Evolutionary conservation across 2,888 invertebrate species (phyloP).

Genomic region (Stegana nigrithorax): DNA sequence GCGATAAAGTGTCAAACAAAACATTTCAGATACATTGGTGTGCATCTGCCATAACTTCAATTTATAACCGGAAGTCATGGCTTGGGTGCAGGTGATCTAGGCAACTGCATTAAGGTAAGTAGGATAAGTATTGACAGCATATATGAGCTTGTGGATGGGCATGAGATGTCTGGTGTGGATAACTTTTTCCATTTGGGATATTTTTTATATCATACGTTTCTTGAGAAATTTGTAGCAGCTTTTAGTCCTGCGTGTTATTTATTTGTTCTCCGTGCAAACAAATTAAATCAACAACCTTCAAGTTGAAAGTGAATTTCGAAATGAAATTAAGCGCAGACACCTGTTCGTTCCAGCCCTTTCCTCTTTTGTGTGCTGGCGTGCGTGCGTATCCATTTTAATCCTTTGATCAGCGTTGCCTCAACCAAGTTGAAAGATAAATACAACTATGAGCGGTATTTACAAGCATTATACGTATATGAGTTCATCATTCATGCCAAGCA

Average conservation of each 20-base stretch:
- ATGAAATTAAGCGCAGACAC: conserved; percentile 1
- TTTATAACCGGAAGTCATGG: too few relatives aligned
- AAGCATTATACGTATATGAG: background rate
- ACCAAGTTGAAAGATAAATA: conserved; percentile 15
- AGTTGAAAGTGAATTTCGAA: conserved; percentile 19
- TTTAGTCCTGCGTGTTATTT: background rate
- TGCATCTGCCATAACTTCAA: too few relatives aligned
- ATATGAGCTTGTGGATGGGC: too few relatives aligned
- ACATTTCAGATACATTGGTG: too few relatives aligned
- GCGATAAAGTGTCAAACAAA: too few relatives aligned
- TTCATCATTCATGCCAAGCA: background rate
- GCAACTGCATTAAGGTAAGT: too few relatives aligned
- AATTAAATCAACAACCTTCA: conserved; percentile 45
- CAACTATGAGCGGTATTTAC: background rate
- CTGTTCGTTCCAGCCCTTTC: background rate
- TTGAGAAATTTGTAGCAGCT: background rate
- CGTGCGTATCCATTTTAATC: conserved; percentile 4
- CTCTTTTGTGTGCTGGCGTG: background rate
- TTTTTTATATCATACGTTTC: background rate
- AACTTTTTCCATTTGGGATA: too few relatives aligned
- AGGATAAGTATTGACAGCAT: too few relatives aligned
- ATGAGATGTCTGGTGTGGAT: too few relatives aligned
- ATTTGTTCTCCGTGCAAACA: background rate
- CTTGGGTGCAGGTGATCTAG: too few relatives aligned
- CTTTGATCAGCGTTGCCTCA: conserved; percentile 2